These are phyloP conservation scores for Gallinago stenura DNA, from an alignment of 2,797 vertebrate genomes.

Conservation along the genomic window DNA sequence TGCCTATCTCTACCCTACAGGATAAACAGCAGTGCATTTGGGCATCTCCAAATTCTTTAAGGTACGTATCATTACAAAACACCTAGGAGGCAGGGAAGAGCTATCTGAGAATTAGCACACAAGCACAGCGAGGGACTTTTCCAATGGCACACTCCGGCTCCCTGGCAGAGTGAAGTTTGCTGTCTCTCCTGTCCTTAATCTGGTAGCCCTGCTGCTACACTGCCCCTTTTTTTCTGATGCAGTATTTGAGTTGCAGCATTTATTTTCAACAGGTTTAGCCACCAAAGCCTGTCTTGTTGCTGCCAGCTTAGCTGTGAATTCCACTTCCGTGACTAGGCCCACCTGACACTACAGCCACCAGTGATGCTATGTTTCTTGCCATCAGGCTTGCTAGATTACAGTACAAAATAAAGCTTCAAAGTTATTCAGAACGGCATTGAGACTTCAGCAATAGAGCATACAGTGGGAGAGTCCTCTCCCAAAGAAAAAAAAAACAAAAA, in stretches of 20 bases:
- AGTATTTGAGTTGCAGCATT: not conserved
- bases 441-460: not conserved
- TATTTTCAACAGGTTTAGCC: not conserved
- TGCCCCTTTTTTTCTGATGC: not conserved
- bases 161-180: not conserved
- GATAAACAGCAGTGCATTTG: conserved; percentile 53
- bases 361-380: not conserved
- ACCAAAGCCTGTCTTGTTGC: not conserved
- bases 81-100: not conserved
- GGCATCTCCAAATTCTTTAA: conserved; percentile 18
- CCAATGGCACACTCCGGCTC: fast-evolving
- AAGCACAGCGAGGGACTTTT: not conserved
- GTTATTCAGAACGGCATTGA: not conserved
- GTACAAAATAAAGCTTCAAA: not conserved
- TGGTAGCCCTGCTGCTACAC: not conserved
- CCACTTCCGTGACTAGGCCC: fast-evolving
- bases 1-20: conserved; percentile 53
- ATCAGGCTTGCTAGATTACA: not conserved
- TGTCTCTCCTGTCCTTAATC: not conserved
- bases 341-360: not conserved
- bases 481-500: not conserved
- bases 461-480: not conserved
- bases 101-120: not conserved
- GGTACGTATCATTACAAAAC: conserved; percentile 1
- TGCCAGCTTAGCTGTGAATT: not conserved